A percentile compares a stretch with the other conserved stretches of the same genome.
Conservation (phyloP, 2,113 vertebrate species). For the Ammospiza caudacuta region DNA sequence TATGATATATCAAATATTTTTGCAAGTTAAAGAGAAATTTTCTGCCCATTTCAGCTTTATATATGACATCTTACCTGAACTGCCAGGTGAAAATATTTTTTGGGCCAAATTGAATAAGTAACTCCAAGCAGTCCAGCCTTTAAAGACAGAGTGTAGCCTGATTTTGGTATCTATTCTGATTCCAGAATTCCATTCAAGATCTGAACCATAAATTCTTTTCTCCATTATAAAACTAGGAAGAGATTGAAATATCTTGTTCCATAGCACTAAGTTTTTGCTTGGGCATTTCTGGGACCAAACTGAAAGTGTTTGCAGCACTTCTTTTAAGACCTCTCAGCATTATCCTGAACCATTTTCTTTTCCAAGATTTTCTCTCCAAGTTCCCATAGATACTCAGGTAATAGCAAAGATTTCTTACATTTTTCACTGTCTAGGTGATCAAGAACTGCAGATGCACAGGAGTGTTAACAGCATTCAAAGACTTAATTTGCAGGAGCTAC, state of each 20-base stretch:
- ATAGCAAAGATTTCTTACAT: not conserved
- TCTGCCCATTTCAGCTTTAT: not conserved
- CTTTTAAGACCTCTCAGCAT: not conserved
- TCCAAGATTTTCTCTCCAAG: not conserved
- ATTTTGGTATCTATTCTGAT: not conserved
- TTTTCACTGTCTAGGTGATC: not conserved
- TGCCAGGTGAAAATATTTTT: not conserved
- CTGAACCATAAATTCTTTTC: not conserved
- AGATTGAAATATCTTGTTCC: not conserved
- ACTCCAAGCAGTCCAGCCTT: not conserved
- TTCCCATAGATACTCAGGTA: not conserved
- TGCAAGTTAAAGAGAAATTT: not conserved
- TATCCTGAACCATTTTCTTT: not conserved
- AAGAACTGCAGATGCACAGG: not conserved
- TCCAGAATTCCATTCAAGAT: not conserved
- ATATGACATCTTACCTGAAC: not conserved
- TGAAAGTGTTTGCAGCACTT: not conserved
- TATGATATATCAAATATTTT: not conserved
- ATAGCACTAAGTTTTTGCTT: not conserved
- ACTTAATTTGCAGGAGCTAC: conserved; percentile 26
- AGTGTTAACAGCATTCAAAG: conserved; percentile 56
- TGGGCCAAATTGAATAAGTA: not conserved
- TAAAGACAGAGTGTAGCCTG: not conserved
- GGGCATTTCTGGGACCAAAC: not conserved
- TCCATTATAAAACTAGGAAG: not conserved